A percentile compares a stretch with the other conserved stretches of the same genome.
These are phyloP conservation scores for Tenodera sinensis DNA, from an alignment of 2,888 invertebrate genomes.

Conservation along the genomic window DNA sequence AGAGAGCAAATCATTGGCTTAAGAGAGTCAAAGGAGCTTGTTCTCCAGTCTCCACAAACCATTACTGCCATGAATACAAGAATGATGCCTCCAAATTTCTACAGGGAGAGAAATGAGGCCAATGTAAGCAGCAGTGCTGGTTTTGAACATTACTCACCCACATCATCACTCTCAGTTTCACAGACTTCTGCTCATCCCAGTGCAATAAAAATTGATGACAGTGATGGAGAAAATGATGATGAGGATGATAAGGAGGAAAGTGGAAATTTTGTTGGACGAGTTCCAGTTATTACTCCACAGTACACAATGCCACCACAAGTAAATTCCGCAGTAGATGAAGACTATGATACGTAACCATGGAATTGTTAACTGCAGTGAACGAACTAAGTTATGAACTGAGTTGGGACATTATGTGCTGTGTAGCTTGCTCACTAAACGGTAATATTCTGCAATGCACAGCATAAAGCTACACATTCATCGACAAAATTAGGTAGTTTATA, in stretches of 20 bases:
- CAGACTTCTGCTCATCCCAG: not conserved
- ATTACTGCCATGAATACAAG: conserved; percentile 2
- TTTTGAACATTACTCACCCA: not conserved
- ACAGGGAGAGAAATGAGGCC: conserved; percentile 12
- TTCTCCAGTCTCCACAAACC: not conserved
- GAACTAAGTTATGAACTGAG: not conserved
- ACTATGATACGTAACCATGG: conserved; percentile 24
- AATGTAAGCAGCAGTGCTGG: not conserved
- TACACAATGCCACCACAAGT: not conserved
- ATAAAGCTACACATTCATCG: not conserved
- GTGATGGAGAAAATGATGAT: not conserved
- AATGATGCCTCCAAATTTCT: conserved; percentile 17
- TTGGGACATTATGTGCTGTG: not conserved
- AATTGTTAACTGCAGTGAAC: not conserved
- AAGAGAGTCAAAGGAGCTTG: not conserved
- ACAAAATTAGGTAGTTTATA: too few relatives aligned
- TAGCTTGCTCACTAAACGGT: not conserved
- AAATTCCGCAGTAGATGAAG: conserved; percentile 20
- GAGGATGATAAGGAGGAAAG: not conserved
- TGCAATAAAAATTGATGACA: not conserved
- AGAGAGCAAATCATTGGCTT: not conserved
- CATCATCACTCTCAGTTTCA: not conserved
- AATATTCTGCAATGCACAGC: not conserved
- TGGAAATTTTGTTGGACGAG: not conserved
- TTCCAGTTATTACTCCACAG: not conserved